Evolutionary conservation across 1,140 invertebrate species (phyloP), one percentile per base, ranked within the genome.

Genomic region (Anthonomus grandis): DNA sequence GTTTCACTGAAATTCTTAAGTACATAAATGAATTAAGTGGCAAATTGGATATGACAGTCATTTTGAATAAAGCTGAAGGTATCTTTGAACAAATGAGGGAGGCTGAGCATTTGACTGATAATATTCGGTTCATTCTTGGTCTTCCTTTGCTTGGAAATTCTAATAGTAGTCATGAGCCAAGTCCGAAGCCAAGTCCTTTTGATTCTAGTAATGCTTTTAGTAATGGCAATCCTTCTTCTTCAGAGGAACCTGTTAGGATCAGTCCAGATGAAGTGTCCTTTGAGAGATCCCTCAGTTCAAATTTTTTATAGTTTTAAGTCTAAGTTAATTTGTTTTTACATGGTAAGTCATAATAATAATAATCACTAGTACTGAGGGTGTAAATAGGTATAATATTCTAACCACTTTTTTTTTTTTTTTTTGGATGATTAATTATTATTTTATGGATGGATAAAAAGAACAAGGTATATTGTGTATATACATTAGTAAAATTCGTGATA

Each of bases 1-100:
- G 93, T 41, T 93, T 98, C 67, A 96, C 91, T 9, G 95, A 97
- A 79, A 97, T 98, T 67, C 76, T 98, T 13, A 97, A 94, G 89
- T 92, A 97, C 70, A 89, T 97, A 49, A 97, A 97, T 75, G 93
- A 96, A 70, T 76, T 97, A 44, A 90, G 90, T 18, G 83, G 88
- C 68, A 82, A 86, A 46, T 85, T 97, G 39, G 84, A 95, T 63
- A 76, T 97, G 12, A 82, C 89, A 37, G 80, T 82, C 62, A 87
- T 87, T 10, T 70, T 98, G 12, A 85, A 84, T 53, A 86, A 86
- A 65, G 93, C 94, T 0, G 93, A 97, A 74, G 88, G 87, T 9
- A 94, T 97, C 60, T 96, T 87, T 71, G 74, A 86, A 64, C 92
- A 95, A 71, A 79, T 95, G 0, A 81, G 83, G 67, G 81, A 81